These are phyloP conservation scores for Shargacucullia verbasci DNA, from an alignment of 2,888 invertebrate genomes.

Conservation along the genomic window DNA sequence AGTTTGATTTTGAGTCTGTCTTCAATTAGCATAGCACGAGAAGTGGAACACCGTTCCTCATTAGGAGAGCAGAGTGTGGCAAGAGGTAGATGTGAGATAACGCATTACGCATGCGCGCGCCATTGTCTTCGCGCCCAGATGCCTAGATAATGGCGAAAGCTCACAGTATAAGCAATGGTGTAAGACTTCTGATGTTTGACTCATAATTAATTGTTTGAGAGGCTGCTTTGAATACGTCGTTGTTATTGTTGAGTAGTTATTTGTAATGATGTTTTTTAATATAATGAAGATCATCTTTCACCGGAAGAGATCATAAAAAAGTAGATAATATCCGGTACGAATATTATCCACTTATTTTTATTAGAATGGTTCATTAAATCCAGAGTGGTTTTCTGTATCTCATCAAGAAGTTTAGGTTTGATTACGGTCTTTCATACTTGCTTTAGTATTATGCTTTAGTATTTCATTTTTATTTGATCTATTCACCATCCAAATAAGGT, in stretches of 20 bases:
- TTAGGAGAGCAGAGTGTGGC: conserved; percentile 85
- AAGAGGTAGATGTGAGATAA: conserved; percentile 86
- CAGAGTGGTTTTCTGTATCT: too few species aligned
- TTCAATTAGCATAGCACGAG: conserved; percentile 78
- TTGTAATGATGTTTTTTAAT: background rate
- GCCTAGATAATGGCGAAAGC: conserved; percentile 78
- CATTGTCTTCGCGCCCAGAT: conserved; percentile 83
- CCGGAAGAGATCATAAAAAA: background rate
- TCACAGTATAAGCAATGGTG: conserved; percentile 67
- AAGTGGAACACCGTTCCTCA: conserved; percentile 83
- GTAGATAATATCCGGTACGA: too few species aligned
- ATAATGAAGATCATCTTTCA: background rate
- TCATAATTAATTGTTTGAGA: conserved; percentile 33
- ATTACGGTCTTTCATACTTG: too few species aligned
- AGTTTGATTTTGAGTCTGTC: conserved; percentile 58
- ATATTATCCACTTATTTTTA: too few species aligned
- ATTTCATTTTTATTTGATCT: too few species aligned
- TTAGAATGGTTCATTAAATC: too few species aligned
- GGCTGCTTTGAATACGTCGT: conserved; percentile 1
- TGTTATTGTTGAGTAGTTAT: background rate
- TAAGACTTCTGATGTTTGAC: conserved; percentile 69
- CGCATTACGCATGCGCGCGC: conserved; percentile 86
- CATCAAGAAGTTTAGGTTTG: too few species aligned
- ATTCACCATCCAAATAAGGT: too few species aligned
- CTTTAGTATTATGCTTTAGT: too few species aligned